phyloP scores from a whole-genome alignment of 2,797 vertebrate species.

The Mareca strepera region DNA sequence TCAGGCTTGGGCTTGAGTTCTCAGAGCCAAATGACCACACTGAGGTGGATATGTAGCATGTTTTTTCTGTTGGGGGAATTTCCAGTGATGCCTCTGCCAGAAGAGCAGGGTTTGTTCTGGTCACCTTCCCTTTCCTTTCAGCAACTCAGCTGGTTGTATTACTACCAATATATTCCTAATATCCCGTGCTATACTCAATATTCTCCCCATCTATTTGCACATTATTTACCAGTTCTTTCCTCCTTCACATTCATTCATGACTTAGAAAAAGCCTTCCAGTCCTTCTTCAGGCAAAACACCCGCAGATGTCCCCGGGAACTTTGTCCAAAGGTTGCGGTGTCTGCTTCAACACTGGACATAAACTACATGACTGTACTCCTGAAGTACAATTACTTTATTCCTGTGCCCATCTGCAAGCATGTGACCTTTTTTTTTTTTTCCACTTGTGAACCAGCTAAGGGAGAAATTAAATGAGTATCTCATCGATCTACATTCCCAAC shows the following conservation, averaged over 20 bases:
- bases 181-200: background rate
- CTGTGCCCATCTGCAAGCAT: background rate
- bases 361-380: background rate
- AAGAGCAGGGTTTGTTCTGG: background rate
- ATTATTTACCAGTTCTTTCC: background rate
- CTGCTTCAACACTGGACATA: background rate
- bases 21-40: background rate
- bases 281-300: background rate
- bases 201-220: background rate
- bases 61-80: background rate
- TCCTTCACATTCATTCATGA: background rate
- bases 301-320: background rate
- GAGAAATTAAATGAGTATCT: slow-evolving; percentile 34
- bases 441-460: background rate
- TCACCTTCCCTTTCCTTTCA: background rate
- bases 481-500: slow-evolving; percentile 14
- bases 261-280: background rate
- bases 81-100: background rate
- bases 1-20: background rate
- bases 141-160: background rate
- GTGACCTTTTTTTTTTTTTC: background rate
- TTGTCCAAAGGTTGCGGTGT: background rate
- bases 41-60: background rate
- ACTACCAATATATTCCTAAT: background rate
- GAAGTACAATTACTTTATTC: background rate